Conservation (phyloP, 2,888 invertebrate species). For the Agrotis clavis region DNA sequence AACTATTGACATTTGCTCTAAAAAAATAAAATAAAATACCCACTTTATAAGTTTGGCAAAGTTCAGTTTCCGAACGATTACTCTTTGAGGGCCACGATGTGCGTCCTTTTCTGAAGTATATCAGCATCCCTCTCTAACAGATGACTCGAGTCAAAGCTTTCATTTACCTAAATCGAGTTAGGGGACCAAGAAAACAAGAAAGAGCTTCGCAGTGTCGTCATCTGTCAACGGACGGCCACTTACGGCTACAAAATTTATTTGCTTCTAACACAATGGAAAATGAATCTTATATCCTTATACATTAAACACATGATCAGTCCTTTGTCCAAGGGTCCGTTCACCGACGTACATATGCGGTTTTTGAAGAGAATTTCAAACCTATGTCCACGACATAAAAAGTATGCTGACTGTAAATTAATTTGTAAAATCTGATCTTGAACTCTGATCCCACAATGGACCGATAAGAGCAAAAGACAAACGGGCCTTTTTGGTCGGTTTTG, state of each 20-base stretch:
- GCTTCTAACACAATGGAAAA: conserved; percentile 56
- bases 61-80: conserved; percentile 70
- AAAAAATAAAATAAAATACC: conserved; percentile 39
- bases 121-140: conserved; percentile 66
- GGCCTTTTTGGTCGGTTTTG: conserved; percentile 72
- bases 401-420: conserved; percentile 40
- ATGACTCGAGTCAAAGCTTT: conserved; percentile 76
- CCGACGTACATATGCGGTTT: conserved; percentile 41
- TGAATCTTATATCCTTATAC: conserved; percentile 50
- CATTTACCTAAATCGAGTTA: conserved; percentile 85
- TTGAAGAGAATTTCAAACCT: conserved; percentile 52
- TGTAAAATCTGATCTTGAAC: conserved; percentile 70
- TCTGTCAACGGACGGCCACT: conserved; percentile 84
- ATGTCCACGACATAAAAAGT: conserved; percentile 43
- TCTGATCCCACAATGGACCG: conserved; percentile 76
- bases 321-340: conserved; percentile 32
- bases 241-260: conserved; percentile 67
- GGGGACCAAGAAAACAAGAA: conserved; percentile 84
- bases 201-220: conserved; percentile 82
- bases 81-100: conserved; percentile 51
- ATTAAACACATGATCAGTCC: conserved; percentile 57
- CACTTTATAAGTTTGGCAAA: conserved; percentile 61
- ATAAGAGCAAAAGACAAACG: conserved; percentile 83
- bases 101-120: conserved; percentile 32
- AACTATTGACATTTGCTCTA: conserved; percentile 8